phyloP scores from a whole-genome alignment of 2,797 vertebrate species.

The Pagetopsis macropterus region DNA sequence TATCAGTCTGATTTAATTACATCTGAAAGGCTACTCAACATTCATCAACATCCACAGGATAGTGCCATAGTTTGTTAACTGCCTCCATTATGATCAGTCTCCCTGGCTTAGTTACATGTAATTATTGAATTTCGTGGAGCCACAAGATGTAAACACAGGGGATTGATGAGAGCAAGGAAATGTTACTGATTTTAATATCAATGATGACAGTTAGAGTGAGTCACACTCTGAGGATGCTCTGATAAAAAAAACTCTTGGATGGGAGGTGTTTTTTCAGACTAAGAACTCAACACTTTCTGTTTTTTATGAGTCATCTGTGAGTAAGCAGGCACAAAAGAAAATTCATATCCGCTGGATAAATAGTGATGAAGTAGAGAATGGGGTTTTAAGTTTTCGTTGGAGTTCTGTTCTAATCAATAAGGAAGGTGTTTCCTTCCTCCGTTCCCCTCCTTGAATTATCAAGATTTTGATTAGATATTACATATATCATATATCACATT shows the following conservation, averaged over 20 bases:
- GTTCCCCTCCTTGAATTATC: background rate
- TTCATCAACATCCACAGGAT: background rate
- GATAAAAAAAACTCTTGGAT: conserved; percentile 23
- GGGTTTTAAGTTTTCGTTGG: background rate
- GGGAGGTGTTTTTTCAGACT: background rate
- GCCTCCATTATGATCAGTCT: background rate
- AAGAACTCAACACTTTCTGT: conserved; percentile 7
- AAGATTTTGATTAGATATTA: background rate
- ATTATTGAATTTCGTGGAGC: background rate
- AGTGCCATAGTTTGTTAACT: conserved; percentile 10
- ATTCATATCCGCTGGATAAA: background rate
- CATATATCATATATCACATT: too few species aligned
- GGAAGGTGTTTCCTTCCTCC: background rate
- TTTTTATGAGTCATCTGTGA: conserved; percentile 46
- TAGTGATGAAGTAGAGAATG: too few species aligned
- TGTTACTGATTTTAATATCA: conserved; percentile 4
- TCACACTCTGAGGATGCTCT: conserved; percentile 20
- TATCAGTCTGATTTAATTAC: conserved; percentile 2
- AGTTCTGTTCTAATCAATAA: background rate
- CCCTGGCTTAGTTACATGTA: background rate
- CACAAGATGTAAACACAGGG: background rate
- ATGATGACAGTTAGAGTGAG: conserved; percentile 7
- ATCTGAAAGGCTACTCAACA: background rate
- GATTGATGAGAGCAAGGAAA: background rate
- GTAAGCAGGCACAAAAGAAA: conserved; percentile 16